Evolutionary conservation across 2,797 vertebrate genomes (phyloP).

Genomic region (Enteromius unitaeniatus): DNA sequence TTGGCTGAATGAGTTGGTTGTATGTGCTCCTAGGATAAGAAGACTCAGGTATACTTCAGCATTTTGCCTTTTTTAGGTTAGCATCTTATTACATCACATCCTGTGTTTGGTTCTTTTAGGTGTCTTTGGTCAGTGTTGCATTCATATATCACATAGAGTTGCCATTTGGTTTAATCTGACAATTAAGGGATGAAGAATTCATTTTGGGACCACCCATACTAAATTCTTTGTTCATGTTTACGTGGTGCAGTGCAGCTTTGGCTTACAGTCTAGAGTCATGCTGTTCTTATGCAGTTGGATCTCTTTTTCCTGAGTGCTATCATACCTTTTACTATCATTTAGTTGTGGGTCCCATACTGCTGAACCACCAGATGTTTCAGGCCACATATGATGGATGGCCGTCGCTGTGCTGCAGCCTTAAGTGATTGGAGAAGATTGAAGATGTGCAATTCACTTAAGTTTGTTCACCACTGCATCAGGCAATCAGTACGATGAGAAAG

Average conservation of each 20-base stretch:
- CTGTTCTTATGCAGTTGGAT: conserved; percentile 44
- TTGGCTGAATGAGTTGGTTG: background rate
- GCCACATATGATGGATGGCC: conserved; percentile 89
- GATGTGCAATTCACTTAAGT: conserved; percentile 93
- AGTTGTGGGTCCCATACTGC: conserved; percentile 82
- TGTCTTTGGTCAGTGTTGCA: background rate
- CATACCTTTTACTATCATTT: conserved; percentile 77
- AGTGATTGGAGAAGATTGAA: conserved; percentile 95
- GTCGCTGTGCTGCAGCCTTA: conserved; percentile 87
- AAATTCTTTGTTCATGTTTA: background rate
- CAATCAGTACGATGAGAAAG: conserved; percentile 86
- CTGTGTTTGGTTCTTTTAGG: background rate
- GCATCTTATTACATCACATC: background rate
- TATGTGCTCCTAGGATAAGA: background rate
- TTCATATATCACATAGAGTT: background rate
- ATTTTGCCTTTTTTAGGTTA: background rate
- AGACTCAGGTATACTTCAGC: background rate
- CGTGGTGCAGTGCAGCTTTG: conserved; percentile 34
- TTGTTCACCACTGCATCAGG: conserved; percentile 86
- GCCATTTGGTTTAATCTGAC: background rate
- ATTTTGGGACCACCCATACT: background rate
- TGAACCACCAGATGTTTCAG: conserved; percentile 87
- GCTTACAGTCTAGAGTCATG: background rate
- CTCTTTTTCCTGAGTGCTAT: conserved; percentile 69
- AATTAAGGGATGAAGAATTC: background rate